Conservation (phyloP, 2,888 invertebrate species). For the Spodoptera exigua region DNA sequence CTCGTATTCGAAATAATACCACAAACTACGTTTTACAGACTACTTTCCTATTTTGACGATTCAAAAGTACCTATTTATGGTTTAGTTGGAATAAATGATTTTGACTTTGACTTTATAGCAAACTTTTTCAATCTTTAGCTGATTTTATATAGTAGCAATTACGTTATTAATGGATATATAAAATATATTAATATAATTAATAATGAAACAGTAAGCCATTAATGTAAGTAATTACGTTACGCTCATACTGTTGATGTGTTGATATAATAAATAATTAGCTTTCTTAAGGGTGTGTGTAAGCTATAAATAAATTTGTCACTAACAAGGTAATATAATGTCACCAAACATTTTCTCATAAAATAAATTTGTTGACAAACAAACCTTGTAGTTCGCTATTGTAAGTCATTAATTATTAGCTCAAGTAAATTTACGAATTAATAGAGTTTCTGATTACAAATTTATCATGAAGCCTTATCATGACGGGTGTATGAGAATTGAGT, state of each 20-base stretch:
- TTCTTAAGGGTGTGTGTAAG: background rate
- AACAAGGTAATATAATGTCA: background rate
- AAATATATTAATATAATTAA: conserved; percentile 2
- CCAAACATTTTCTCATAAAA: too few relatives aligned
- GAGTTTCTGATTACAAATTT: too few relatives aligned
- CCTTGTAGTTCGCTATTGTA: too few relatives aligned
- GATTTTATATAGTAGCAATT: conserved; percentile 15
- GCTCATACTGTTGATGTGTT: background rate
- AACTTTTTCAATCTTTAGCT: conserved; percentile 18
- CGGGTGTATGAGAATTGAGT: too few relatives aligned
- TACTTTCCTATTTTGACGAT: too few relatives aligned
- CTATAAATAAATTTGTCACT: background rate
- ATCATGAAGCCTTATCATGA: too few relatives aligned
- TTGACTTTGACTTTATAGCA: too few relatives aligned
- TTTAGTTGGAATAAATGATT: too few relatives aligned
- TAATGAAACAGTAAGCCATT: conserved; percentile 4
- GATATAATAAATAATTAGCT: conserved; percentile 6
- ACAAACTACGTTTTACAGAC: conserved; percentile 18
- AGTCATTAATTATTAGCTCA: too few relatives aligned
- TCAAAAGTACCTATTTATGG: too few relatives aligned
- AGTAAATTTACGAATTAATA: too few relatives aligned
- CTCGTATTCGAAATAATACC: conserved; percentile 31
- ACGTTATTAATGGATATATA: background rate
- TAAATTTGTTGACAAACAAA: too few relatives aligned
- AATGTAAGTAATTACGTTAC: conserved; percentile 1